Evolutionary conservation across 2,113 vertebrate genomes (phyloP), one percentile per base, ranked within the genome.

Genomic region (Hippocampus barbouri): DNA sequence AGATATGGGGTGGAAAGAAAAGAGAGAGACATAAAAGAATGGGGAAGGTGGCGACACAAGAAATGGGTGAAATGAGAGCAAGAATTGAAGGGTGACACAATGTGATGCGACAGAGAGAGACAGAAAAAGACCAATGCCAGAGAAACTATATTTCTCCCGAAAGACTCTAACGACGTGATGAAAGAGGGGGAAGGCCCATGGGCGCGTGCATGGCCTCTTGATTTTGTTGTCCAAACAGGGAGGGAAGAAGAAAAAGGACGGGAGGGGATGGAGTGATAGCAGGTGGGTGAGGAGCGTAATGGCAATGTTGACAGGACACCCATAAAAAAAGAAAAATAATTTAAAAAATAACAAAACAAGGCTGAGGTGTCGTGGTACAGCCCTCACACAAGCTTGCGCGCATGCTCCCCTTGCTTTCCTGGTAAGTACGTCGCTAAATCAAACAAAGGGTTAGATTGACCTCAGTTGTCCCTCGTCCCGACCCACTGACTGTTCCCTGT

Each of bases 171-270:
- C 68, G 0, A 43, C 3, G 40, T 82, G 85, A 89, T 89, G 87
- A 76, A 84, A 84, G 76, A 81, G 77, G 76, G 76, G 73, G 73
- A 73, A 81, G 72, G 78, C 81, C 83, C 66, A 61, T 49, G 38
- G 75, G 74, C 70, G 4, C 67, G 4, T n/a, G 56, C 65, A 64
- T 15, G 40, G 62, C 68, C 77, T 68, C 80, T 74, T 87, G 86
- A 91, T 90, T 87, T 89, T 89, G 90, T 83, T 87, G 88, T 89
- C 83, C 63, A 27, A 84, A 76, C 38, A 43, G 56, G 61, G 68
- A 79, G 71, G 0, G 57, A 64, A 49, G 23, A 69, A 62, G 47
- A 40, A 70, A 15, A 62, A 40, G 68, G 34, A n/a, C 20, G 0
- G 66, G 41, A 8, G 21, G n/a, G 16, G 47, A 30, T 43, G 38